Conservation (phyloP, 2,113 vertebrate species). For the Columba livia region DNA sequence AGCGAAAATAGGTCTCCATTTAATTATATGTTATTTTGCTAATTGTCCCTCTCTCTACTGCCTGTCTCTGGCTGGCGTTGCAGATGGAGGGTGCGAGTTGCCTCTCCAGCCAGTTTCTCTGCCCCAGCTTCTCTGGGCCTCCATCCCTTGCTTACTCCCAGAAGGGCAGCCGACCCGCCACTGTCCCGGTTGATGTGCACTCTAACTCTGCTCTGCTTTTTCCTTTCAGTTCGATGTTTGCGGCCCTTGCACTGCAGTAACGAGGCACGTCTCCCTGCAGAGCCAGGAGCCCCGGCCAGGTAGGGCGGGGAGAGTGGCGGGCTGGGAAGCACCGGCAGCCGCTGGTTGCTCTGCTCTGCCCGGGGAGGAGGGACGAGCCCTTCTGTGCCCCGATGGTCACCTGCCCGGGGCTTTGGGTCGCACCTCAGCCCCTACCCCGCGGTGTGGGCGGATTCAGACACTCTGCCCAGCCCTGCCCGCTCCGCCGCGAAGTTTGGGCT, state of each 20-base stretch:
- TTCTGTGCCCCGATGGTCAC: neutral
- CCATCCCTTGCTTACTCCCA: neutral
- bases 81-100: neutral
- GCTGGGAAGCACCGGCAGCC: accelerated
- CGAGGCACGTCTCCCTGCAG: neutral
- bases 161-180: neutral
- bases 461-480: neutral
- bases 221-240: neutral
- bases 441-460: too few relatives aligned
- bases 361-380: neutral
- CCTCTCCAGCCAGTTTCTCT: neutral
- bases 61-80: neutral
- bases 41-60: neutral
- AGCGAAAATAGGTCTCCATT: neutral
- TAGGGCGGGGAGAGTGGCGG: neutral
- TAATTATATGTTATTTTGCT: constrained; percentile 38
- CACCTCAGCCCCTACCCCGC: neutral
- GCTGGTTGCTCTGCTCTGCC: neutral
- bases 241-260: accelerated
- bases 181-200: accelerated
- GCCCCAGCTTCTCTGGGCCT: neutral
- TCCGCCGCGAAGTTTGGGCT: too few relatives aligned
- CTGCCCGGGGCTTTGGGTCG: neutral
- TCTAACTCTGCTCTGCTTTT: neutral
- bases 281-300: neutral